Evolutionary conservation across 2,113 vertebrate genomes (phyloP), one percentile per base, ranked within the genome.

Genomic region (Nerophis ophidion): DNA sequence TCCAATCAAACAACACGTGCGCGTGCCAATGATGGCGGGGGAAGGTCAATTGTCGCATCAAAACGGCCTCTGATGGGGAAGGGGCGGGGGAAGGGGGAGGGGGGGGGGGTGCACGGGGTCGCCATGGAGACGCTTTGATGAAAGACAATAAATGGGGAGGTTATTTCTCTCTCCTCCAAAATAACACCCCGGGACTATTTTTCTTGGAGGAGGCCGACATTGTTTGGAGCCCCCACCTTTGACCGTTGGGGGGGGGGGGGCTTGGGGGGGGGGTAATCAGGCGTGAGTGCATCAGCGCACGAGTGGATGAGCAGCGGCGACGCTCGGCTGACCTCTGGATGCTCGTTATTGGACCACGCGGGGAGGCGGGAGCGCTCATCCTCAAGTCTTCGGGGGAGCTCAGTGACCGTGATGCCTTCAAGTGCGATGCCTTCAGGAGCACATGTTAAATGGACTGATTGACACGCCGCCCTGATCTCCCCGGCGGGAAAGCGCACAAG

Each of bases 31-130:
- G 52, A 87, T 89, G 89, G 83, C 81, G 74, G 72, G 26, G 68
- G 86, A 89, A 90, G 89, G 88, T 91, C 90, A 90, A 89, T 87
- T 85, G 87, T 84, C 60, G 87, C 86, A 87, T 89, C 85, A 89
- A 87, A 89, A 90, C 86, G 86, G 82, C 86, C 79, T 71, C 81
- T 83, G 82, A 83, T 80, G 78, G 81, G 83, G 74, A 80, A n/a
- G n/a, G n/a, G n/a, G n/a, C n/a, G n/a, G n/a, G n/a, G n/a, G 70
- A 81, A 70, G 65, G 76, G 75, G 75, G 81, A 74, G 76, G 80
- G 86, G 82, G 81, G 69, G 78, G 76, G 77, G 68, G 73, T 77
- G 69, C 10, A 82, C 70, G 71, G 67, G 71, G 55, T 79, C 61
- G 59, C 76, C 48, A 71, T 67, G 10, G 74, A 70, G 70, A 74